Evolutionary conservation across 1,140 invertebrate species (phyloP).

Genomic region (Agrypnia vestita): DNA sequence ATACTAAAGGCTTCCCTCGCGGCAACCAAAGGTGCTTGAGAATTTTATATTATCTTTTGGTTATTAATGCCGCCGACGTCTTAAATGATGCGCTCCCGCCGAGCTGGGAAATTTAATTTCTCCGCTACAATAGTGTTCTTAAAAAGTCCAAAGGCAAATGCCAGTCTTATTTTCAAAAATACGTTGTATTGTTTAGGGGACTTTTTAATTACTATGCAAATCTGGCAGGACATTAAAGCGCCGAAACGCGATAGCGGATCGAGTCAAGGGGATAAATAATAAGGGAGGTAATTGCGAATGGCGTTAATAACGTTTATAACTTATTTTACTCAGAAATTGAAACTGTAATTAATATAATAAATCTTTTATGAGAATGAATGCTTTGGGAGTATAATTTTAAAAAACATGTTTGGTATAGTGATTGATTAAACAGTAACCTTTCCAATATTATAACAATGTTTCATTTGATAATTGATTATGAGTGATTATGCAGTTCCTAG

Average conservation of each 20-base stretch:
- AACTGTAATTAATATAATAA: too few species aligned
- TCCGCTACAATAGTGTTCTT: constrained; percentile 46
- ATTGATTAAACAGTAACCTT: too few species aligned
- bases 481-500: too few species aligned
- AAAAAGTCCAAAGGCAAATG: constrained; percentile 35
- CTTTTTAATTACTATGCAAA: constrained; percentile 48
- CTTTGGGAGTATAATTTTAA: too few species aligned
- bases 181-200: constrained; percentile 10
- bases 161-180: constrained; percentile 16
- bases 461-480: too few species aligned
- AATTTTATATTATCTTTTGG: constrained; percentile 61
- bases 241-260: constrained; percentile 28
- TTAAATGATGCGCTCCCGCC: constrained; percentile 54
- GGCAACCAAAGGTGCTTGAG: constrained; percentile 55
- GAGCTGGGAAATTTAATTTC: constrained; percentile 54
- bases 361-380: too few species aligned
- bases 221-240: constrained; percentile 19
- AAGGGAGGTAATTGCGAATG: constrained; percentile 19
- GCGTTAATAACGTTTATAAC: not conserved
- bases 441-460: too few species aligned
- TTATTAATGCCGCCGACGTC: constrained; percentile 55
- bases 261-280: constrained; percentile 8
- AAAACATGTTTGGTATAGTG: too few species aligned
- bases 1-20: constrained; percentile 49
- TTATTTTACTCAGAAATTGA: not conserved